Evolutionary conservation across 2,888 invertebrate species (phyloP).

Genomic region (Temnothorax unifasciatus): DNA sequence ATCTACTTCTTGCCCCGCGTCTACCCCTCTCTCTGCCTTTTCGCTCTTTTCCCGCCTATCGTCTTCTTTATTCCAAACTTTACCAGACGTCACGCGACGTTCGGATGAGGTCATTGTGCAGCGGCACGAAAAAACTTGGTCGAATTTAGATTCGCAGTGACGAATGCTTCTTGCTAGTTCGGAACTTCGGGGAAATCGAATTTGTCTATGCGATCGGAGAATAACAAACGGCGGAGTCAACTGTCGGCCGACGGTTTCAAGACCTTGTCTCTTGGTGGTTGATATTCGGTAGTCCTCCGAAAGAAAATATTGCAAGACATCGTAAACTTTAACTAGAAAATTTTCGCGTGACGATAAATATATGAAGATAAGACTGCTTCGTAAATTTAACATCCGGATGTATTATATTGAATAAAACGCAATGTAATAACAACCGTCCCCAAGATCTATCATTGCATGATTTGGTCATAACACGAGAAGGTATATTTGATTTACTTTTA

Average conservation of each 20-base stretch:
- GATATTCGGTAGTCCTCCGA: background rate
- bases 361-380: background rate
- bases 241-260: conserved; percentile 34
- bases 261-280: conserved; percentile 24
- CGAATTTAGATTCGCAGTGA: conserved; percentile 73
- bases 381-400: background rate
- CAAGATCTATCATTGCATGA: background rate
- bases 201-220: conserved; percentile 49
- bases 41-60: conserved; percentile 47
- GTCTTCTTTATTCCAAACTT: conserved; percentile 74
- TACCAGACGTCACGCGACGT: conserved; percentile 70
- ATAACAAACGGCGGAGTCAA: conserved; percentile 35
- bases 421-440: background rate
- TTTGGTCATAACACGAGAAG: conserved; percentile 33
- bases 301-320: background rate
- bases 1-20: conserved; percentile 80
- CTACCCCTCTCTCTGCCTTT: conserved; percentile 34
- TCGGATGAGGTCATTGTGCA: conserved; percentile 75
- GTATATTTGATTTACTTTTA: conserved; percentile 60
- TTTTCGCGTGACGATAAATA: background rate
- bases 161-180: conserved; percentile 64
- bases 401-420: conserved; percentile 15
- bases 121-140: conserved; percentile 65
- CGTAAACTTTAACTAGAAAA: background rate
- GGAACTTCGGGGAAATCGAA: conserved; percentile 42